Conservation (phyloP, 2,888 invertebrate species). For the Caenorhabditis zanzibari region DNA sequence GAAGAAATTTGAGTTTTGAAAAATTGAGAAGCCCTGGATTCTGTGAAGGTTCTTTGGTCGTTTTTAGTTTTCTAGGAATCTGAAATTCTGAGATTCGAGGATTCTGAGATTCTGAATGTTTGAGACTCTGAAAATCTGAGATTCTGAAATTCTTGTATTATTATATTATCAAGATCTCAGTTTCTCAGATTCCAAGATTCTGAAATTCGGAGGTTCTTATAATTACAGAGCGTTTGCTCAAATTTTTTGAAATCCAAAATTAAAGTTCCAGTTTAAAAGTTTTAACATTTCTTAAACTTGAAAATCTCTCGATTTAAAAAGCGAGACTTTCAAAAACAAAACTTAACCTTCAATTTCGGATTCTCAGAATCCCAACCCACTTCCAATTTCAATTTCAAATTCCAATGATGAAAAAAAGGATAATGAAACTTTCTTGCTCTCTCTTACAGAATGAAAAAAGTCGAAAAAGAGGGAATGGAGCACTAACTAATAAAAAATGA, state of each 20-base stretch:
- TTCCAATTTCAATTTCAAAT: conserved; percentile 27
- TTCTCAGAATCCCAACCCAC: background rate
- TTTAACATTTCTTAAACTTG: no score
- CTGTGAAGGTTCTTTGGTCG: no score
- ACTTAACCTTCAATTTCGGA: background rate
- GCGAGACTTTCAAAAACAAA: background rate
- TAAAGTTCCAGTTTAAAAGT: no score
- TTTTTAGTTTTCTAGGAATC: background rate
- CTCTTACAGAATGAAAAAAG: conserved; percentile 4
- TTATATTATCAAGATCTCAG: no score
- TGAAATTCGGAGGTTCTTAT: no score
- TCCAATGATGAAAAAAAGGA: conserved; percentile 20
- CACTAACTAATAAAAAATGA: conserved; percentile 62
- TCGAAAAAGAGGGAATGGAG: conserved; percentile 20
- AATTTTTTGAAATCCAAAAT: no score
- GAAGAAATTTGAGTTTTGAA: background rate
- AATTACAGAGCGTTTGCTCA: no score
- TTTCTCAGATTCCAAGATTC: no score
- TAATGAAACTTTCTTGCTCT: conserved; percentile 30
- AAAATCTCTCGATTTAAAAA: background rate
- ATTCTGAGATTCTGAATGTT: background rate
- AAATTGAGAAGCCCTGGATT: background rate
- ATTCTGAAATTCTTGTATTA: background rate
- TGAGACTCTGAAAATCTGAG: background rate
- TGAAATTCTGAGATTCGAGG: background rate